Evolutionary conservation across 1,140 invertebrate genomes (phyloP), one percentile per base, ranked within the genome.

Genomic region (Zophobas morio): DNA sequence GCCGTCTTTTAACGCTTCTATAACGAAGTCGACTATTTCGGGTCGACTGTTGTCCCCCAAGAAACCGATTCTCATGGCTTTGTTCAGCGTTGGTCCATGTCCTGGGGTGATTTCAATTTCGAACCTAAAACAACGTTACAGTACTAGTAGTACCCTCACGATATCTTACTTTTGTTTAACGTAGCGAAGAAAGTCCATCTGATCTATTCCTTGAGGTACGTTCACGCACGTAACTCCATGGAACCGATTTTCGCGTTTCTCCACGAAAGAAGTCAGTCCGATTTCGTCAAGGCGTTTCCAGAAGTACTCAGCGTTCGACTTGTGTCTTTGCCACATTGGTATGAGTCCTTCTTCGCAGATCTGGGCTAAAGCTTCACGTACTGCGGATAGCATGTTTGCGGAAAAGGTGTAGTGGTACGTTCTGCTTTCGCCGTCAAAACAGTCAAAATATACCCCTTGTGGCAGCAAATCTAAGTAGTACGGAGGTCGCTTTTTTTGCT

Each of bases 321-420:
- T n/a, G n/a, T 78, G 76, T 32, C 76, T 8, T 47, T 49, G 4
- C 71, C 71, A 74, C 1, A 74, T 46, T 37, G 73, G 60, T 34
- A 47, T 2, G n/a, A 78, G 6, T 6, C 76, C 76, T 49, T 78
- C 76, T 32, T 78, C 76, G 34, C 54, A 60, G 3, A 74, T 49
- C 66, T 63, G 8, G n/a, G 57, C 56, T 32, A 78, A 66, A 63
- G 71, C 54, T 39, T 78, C 70, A 1, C 71, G 54, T 8, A 78
- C 20, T 32, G 53, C 54, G 20, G 39, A n/a, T 37, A 70, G 42
- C 40, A 76, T 40, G 34, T 71, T 71, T 5, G 63, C 37, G 32
- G 46, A 53, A 37, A 54, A 71, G 1, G 75, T 77, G 35, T 77
- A 57, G 36, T 77, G 70, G 42, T 75, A 78, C 5, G 32, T 46